phyloP scores from a whole-genome alignment of 1,140 invertebrate species.

The Sycophila sp. region DNA sequence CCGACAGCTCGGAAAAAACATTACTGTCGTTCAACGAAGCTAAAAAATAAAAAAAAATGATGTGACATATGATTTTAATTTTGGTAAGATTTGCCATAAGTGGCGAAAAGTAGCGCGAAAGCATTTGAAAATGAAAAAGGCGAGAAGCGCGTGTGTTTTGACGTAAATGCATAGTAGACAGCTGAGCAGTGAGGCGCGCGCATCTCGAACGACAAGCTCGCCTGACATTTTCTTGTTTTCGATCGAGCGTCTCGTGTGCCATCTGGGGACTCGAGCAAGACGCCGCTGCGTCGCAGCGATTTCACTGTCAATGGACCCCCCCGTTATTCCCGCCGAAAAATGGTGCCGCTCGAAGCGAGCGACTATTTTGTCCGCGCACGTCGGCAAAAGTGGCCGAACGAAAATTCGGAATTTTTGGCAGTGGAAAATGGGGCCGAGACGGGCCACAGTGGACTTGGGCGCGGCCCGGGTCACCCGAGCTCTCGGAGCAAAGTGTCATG shows the following conservation, averaged over 20 bases:
- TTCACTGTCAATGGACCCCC: conserved; percentile 43
- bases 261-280: conserved; percentile 51
- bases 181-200: conserved; percentile 16
- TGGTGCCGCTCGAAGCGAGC: not conserved
- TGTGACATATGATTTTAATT: not conserved
- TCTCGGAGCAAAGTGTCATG: not conserved
- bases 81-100: too few relatives aligned
- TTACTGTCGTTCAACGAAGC: conserved; percentile 59
- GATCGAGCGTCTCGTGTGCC: conserved; percentile 42
- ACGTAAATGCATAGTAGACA: conserved; percentile 7
- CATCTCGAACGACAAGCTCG: conserved; percentile 13
- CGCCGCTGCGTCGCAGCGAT: not conserved
- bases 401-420: too few relatives aligned
- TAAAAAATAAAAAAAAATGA: conserved; percentile 41
- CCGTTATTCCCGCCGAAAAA: conserved; percentile 44
- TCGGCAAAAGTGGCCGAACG: not conserved
- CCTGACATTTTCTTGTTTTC: conserved; percentile 43
- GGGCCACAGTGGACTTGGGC: too few relatives aligned
- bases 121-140: not conserved
- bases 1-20: conserved; percentile 58
- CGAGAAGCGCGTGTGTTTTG: not conserved
- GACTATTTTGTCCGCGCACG: not conserved
- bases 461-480: not conserved
- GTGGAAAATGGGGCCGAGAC: not conserved
- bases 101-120: not conserved